Evolutionary conservation across 1,140 invertebrate genomes (phyloP).

Genomic region (Nixonia krombeini): DNA sequence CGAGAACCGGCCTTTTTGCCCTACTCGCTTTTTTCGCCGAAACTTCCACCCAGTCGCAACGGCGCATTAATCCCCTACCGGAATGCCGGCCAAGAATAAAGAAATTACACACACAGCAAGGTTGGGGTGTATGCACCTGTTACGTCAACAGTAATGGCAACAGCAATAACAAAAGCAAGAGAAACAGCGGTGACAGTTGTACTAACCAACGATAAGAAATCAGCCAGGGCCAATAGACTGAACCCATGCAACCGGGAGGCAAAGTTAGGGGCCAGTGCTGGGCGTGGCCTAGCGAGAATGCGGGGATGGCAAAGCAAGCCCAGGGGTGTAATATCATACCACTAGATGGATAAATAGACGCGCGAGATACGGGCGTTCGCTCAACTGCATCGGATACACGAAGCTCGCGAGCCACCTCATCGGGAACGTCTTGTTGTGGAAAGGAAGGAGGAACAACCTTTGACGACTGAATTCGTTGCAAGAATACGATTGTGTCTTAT

Average conservation of each 20-base stretch:
- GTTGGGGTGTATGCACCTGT: conserved; percentile 11
- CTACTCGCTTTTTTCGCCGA: conserved; percentile 20
- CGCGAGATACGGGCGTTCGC: conserved; percentile 47
- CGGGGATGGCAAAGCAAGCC: conserved; percentile 58
- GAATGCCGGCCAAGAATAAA: conserved; percentile 22
- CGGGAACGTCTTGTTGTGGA: no score
- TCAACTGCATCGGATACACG: conserved; percentile 22
- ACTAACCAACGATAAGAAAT: conserved; percentile 65
- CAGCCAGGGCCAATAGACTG: conserved; percentile 68
- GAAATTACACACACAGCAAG: conserved; percentile 23
- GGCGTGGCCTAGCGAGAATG: conserved; percentile 52
- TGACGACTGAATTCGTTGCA: no score
- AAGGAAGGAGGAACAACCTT: background rate
- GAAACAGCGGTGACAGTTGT: conserved; percentile 40
- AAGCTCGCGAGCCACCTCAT: no score
- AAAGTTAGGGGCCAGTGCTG: conserved; percentile 57
- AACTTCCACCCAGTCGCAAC: conserved; percentile 16
- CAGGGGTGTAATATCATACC: conserved; percentile 70
- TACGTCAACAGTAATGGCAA: conserved; percentile 32
- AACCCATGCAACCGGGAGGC: conserved; percentile 45
- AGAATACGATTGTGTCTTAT: background rate
- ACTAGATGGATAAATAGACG: conserved; percentile 70
- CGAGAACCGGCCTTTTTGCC: conserved; percentile 9
- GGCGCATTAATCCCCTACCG: conserved; percentile 7
- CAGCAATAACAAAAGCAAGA: conserved; percentile 49